Base-by-base conservation (phyloP, 2,888 invertebrate species). In the Nebria brevicollis region DNA sequence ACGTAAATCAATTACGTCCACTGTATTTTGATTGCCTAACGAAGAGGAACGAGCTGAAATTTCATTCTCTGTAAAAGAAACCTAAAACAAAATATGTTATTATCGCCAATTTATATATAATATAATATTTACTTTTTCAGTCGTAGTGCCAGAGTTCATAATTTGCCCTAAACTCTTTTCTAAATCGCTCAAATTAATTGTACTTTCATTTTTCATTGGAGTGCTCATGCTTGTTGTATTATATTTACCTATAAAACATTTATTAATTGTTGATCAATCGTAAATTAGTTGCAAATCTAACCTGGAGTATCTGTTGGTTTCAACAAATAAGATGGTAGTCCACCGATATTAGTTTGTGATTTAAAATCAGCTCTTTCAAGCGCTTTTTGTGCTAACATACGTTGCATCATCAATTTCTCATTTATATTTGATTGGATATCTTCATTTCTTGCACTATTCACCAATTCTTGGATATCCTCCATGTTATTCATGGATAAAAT, bases 11-110 rank as follows among this genome's bases (percentile, higher is more conserved):
- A 80, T 75, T 3, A 70, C 70, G 2, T 66, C n/a, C 8, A 7
- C 13, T 25, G 15, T 25, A 13, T 25, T 81, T 41, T 81, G 26
- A 66, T 65, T 76, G 41, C 76, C 72, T 8, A 81, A 41, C 54
- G 81, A 81, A 11, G 81, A 81, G 2, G 81, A 81, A 34, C 81
- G 81, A 65, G 81, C 81, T 13, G 76, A 81, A 65, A 81, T 81
- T 72, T 76, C 81, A 64, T 72, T 76, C 2, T 54, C 65, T 72
- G 75, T 75, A 76, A 81, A 81, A 20, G 81, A 81, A 41, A 81
- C 25, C 72, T 81, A 42, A 25, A 72, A 73, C 15, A 11, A 73
- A 41, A 41, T n/a, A 20, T 25, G 34, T 68, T 68, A 25, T 15
- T 26, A 26, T 11, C 11, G 25, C 11, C 25, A 1, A 25, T 70